Percentiles rank a stretch among this genome's conserved stretches.
These are phyloP conservation scores for Diabrotica balteata DNA, from an alignment of 2,888 invertebrate species.

Conservation along the genomic window DNA sequence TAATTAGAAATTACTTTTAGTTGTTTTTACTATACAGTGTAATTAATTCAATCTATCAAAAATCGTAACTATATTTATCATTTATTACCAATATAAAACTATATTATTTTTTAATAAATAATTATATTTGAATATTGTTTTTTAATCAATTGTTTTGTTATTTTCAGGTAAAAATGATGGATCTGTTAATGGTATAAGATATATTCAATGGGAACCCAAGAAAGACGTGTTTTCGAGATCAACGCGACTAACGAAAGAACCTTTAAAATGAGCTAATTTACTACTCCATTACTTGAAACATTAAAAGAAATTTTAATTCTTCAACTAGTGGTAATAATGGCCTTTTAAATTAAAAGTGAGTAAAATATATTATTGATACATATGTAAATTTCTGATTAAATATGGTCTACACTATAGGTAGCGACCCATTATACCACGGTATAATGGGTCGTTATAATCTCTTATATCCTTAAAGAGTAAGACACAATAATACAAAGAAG, in stretches of 20 bases:
- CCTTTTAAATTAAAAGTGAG: conserved; percentile 52
- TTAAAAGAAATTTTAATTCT: conserved; percentile 53
- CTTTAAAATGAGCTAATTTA: conserved; percentile 62
- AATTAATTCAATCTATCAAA: too few species aligned
- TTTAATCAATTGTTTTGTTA: background rate
- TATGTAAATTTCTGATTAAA: too few species aligned
- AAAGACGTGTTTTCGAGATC: conserved; percentile 92
- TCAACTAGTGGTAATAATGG: conserved; percentile 54
- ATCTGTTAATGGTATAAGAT: conserved; percentile 88
- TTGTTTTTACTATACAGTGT: too few species aligned
- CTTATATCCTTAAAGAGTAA: too few species aligned
- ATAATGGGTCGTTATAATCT: too few species aligned
- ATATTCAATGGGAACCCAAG: conserved; percentile 92
- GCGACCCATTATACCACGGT: too few species aligned
- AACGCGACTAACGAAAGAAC: conserved; percentile 80
- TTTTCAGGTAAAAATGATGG: conserved; percentile 93
- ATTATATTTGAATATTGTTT: background rate
- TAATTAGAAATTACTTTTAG: too few species aligned
- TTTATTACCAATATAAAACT: too few species aligned
- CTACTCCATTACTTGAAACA: conserved; percentile 51
- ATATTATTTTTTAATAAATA: too few species aligned
- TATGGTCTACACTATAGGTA: too few species aligned
- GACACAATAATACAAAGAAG: too few species aligned
- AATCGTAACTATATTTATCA: too few species aligned
- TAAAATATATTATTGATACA: background rate